Evolutionary conservation across 2,888 invertebrate species (phyloP).

Genomic region (Leucania comma): DNA sequence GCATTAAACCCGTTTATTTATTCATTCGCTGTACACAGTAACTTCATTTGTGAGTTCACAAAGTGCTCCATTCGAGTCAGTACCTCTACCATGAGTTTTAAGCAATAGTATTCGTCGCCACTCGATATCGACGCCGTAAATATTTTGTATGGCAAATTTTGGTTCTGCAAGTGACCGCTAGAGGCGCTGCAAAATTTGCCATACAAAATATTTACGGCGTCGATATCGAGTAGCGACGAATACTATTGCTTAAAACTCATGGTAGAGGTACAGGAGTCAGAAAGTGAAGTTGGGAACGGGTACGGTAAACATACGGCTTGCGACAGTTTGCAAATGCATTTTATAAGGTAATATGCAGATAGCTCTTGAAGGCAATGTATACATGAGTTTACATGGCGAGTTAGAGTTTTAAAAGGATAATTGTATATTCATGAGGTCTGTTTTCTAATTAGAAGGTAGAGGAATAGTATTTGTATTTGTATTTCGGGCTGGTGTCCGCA

Average conservation of each 20-base stretch:
- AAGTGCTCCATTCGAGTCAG: conserved; percentile 26
- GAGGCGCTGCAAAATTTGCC: too few species aligned
- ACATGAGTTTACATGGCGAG: not conserved
- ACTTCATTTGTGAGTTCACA: conserved; percentile 42
- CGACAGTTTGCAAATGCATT: conserved; percentile 22
- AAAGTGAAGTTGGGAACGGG: conserved; percentile 6
- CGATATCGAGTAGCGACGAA: too few species aligned
- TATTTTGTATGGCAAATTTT: too few species aligned
- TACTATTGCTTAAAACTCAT: too few species aligned
- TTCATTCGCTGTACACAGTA: conserved; percentile 44
- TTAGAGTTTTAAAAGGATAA: not conserved
- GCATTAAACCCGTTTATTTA: conserved; percentile 25
- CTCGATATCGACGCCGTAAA: too few species aligned
- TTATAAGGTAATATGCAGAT: conserved; percentile 24
- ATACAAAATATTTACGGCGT: too few species aligned
- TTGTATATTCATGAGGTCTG: not conserved
- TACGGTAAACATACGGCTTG: not conserved
- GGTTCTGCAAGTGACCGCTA: too few species aligned
- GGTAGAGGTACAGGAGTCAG: not conserved
- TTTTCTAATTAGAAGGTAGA: not conserved
- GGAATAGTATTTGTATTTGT: too few species aligned
- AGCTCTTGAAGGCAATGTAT: not conserved
- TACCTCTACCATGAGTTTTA: too few species aligned
- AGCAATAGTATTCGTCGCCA: too few species aligned
- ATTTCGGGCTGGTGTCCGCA: too few species aligned